These are phyloP conservation scores for Suricata suricatta DNA, from an alignment of 2,113 vertebrate genomes.

Conservation along the genomic window DNA sequence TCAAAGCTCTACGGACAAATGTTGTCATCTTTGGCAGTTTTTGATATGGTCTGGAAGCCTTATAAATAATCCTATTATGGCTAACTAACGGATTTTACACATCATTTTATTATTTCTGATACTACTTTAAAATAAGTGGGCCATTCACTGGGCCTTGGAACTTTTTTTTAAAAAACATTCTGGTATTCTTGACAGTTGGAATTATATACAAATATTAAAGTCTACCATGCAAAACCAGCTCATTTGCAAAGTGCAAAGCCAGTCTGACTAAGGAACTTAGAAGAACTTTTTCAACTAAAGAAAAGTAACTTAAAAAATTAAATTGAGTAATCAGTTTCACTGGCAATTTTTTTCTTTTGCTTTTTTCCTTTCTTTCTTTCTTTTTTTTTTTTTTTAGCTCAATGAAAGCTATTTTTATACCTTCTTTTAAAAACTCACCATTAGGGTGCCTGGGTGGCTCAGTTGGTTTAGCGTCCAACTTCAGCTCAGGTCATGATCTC, in stretches of 20 bases:
- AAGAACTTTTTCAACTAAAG: conserved; percentile 18
- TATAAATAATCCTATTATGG: conserved; percentile 30
- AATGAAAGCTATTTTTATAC: conserved; percentile 26
- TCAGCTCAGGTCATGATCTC: too few relatives aligned
- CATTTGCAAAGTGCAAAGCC: conserved; percentile 22
- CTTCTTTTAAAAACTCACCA: neutral
- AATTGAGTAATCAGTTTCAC: neutral
- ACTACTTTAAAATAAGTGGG: conserved; percentile 23
- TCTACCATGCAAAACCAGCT: conserved; percentile 1
- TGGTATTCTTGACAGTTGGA: conserved; percentile 28
- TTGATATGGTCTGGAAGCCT: neutral
- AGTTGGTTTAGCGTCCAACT: too few relatives aligned
- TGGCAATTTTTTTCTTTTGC: neutral
- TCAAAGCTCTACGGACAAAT: neutral
- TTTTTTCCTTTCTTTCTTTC: neutral
- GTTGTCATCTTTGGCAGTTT: neutral
- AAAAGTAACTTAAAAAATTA: conserved; percentile 30
- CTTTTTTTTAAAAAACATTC: neutral
- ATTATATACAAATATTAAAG: conserved; percentile 31
- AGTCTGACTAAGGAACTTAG: neutral
- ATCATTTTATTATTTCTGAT: conserved; percentile 48
- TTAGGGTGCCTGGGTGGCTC: too few relatives aligned
- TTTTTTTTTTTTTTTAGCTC: neutral
- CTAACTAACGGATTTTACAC: conserved; percentile 14
- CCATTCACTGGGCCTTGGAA: neutral